Evolutionary conservation across 2,888 invertebrate species (phyloP), one percentile per base, ranked within the genome.

Genomic region (Meliscaeva auricollis): DNA sequence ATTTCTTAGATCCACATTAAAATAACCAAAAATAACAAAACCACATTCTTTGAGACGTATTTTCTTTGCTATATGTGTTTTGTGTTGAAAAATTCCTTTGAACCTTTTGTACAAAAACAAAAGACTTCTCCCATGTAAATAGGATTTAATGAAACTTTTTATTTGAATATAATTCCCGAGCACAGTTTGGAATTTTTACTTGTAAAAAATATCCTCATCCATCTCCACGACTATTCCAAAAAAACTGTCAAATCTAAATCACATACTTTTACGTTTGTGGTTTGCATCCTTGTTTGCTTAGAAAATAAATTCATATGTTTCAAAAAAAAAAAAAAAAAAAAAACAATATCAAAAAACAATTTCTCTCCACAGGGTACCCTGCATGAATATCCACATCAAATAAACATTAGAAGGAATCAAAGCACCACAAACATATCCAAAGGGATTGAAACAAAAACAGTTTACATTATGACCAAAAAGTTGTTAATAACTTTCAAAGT

Each of bases 401-500:
- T 68, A 38, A 41, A 73, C 60, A 50, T 54, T 22, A 17, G 68
- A 54, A 48, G n/a, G 46, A 50, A 72, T 50, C 9, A 17, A 32
- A 9, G 7, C 35, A 68, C 4, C 17, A 68, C 2, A 15, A 26
- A 60, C 54, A n/a, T 11, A 6, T 17, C 11, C 64, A 69, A 41
- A 32, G 41, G 56, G 46, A 68, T 30, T 35, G 11, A 66, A 66
- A 66, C 66, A 66, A 52, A 62, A 54, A 64, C 50, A 58, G 8
- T 48, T 44, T 60, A 7, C 17, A 58, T 13, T 1, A 72, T 68
- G 76, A 46, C 20, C 35, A 48, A 74, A 78, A 73, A 74, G 44
- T 66, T 75, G 74, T 50, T 52, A 69, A 56, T 62, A 78, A 56
- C 62, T 46, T 62, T 74, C 66, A 50, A 38, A 66, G 62, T 68